Conservation (phyloP, 2,113 vertebrate genomes). For the Crocuta crocuta region DNA sequence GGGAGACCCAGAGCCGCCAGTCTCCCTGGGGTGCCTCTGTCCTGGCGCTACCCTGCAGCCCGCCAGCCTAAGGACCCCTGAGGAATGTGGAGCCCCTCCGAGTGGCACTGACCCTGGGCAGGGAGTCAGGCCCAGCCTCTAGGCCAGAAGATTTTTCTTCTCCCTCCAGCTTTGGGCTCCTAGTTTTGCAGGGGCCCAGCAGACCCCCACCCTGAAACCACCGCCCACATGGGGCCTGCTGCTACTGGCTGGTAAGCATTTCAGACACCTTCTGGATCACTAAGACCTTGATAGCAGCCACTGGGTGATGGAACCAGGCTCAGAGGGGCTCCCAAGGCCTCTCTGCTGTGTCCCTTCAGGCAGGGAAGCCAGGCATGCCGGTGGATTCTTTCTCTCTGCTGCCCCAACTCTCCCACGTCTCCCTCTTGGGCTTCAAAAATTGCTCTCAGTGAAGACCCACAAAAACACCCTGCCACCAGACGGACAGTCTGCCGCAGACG, state of each 20-base stretch:
- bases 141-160: neutral
- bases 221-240: fast-evolving
- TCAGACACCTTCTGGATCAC: neutral
- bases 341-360: neutral
- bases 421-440: neutral
- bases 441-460: neutral
- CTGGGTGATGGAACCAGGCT: neutral
- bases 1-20: slow-evolving; percentile 73
- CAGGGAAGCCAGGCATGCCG: neutral
- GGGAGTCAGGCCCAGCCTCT: neutral
- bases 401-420: neutral
- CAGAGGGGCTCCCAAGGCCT: neutral
- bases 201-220: neutral
- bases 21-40: slow-evolving; percentile 54
- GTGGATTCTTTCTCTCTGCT: neutral
- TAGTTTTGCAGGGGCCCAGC: neutral
- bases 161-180: neutral
- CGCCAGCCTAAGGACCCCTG: neutral
- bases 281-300: neutral
- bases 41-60: neutral
- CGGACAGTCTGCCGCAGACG: neutral
- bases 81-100: neutral
- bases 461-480: neutral
- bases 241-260: neutral
- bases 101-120: neutral